phyloP scores from a whole-genome alignment of 2,113 vertebrate genomes.

The Pardalotus punctatus region DNA sequence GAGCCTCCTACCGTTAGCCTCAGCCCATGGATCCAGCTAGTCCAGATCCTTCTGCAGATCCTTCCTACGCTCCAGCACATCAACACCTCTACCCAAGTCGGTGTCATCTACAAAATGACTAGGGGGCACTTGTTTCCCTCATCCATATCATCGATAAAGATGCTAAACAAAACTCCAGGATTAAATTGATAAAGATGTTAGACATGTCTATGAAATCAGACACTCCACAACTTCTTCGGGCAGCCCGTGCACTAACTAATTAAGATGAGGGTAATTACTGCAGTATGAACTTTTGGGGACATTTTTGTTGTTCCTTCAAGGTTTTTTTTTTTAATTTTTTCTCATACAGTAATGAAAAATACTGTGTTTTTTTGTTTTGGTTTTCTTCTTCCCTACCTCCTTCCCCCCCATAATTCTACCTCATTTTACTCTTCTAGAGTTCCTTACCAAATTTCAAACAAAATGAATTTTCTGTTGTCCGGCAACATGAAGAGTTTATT shows the following conservation, averaged over 20 bases:
- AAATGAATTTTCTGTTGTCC: constrained; percentile 96
- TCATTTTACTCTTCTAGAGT: constrained; percentile 78
- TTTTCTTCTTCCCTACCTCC: not conserved
- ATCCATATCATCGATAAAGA: not conserved
- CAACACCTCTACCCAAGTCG: not conserved
- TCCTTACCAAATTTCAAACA: constrained; percentile 98
- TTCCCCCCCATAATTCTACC: not conserved
- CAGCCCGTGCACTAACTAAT: not conserved
- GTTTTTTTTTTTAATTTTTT: not conserved
- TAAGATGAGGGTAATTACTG: not conserved
- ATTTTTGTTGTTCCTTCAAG: not conserved
- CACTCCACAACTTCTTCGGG: not conserved
- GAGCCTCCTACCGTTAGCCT: not conserved
- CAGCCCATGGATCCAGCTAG: not conserved
- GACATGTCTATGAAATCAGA: not conserved
- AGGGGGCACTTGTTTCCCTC: not conserved
- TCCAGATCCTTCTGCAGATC: not conserved
- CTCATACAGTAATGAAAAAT: not conserved
- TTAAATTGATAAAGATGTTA: not conserved
- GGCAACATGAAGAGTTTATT: constrained; percentile 98
- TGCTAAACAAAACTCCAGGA: not conserved
- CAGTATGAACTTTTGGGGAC: not conserved
- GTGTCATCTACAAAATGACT: not conserved
- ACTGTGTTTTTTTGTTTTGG: not conserved
- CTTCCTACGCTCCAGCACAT: not conserved